Base-by-base conservation (phyloP, 2,888 invertebrate genomes). In the Autographa pulchrina region DNA sequence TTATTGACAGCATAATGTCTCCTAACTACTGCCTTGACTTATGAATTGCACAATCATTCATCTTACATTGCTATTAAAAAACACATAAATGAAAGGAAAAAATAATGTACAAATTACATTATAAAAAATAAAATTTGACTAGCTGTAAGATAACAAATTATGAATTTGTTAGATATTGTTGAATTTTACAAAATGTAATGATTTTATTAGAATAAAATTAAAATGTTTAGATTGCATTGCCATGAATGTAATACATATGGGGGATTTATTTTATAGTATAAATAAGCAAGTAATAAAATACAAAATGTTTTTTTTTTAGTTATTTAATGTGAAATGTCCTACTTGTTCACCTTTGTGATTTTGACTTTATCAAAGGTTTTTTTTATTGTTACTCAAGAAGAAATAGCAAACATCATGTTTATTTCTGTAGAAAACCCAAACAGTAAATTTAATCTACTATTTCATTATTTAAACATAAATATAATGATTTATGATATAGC, bases 131-230 rank as follows among this genome's bases (percentile, higher is more conserved):
- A 83, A 86, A 84, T 82, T 89, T 88, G 78, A 86, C 84, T 92
- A 91, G 88, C 82, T 89, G 77, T 92, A 91, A 92, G 91, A 82
- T 81, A 80, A 88, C 80, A 89, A 85, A 89, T 80, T 84, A 78
- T 77, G 77, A 79, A 90, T 91, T 89, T 91, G 92, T 93, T 93
- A 91, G 86, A 85, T 86, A 86, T 89, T 91, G 90, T 91, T 91
- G 89, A 90, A 88, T 87, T 91, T 90, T 90, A 90, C 88, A 89
- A 88, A 86, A 86, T 88, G 82, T 89, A 87, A 77, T 84, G 75
- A 86, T 88, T 88, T 88, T 87, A 89, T 85, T 90, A 89, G 87
- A 80, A 87, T 86, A 86, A 88, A 83, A 85, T 87, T 48, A 56
- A 56, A 20, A 77, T 74, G 78, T 89, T 89, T 87, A 89, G 84